Base-by-base conservation (phyloP, 2,888 invertebrate species). In the Xestobium rufovillosum region DNA sequence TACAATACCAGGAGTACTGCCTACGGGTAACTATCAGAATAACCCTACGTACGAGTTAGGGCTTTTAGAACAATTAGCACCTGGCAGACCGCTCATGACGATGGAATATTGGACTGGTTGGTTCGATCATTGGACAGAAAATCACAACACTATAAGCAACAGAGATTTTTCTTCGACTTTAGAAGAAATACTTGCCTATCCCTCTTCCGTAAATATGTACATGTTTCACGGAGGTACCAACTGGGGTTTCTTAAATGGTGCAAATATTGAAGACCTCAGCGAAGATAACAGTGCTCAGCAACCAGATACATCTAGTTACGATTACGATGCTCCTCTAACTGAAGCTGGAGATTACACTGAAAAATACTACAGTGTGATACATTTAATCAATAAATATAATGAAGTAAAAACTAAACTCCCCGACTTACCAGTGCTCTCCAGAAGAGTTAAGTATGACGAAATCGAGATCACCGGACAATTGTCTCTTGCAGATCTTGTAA, bases 161-260 rank as follows among this genome's bases (percentile, higher is more conserved):
- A 25, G 37, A 12, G 29, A 35, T 14, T 55, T 50, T 38, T 38
- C 34, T 8, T 36, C 45, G 15, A 41, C 44, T 25, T 81, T 78
- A n/a, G n/a, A n/a, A n/a, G n/a, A n/a, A n/a, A n/a, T n/a, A n/a
- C n/a, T n/a, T n/a, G n/a, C n/a, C n/a, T n/a, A n/a, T n/a, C n/a
- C n/a, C n/a, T n/a, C n/a, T n/a, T n/a, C n/a, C n/a, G n/a, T n/a
- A n/a, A n/a, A n/a, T n/a, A n/a, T n/a, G n/a, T n/a, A n/a, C n/a
- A n/a, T n/a, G n/a, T n/a, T n/a, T n/a, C n/a, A n/a, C 55, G 94
- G 94, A n/a, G 92, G 94, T 32, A 86, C 86, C 1, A 91, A 86
- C 56, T 87, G 83, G 58, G 87, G 79, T 38, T 88, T 81, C 33
- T 42, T 55, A 36, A 62, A 59, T 39, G 61, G 61, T 3, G 57